phyloP scores from a whole-genome alignment of 2,888 invertebrate species.

The Drosophila macrospina region DNA sequence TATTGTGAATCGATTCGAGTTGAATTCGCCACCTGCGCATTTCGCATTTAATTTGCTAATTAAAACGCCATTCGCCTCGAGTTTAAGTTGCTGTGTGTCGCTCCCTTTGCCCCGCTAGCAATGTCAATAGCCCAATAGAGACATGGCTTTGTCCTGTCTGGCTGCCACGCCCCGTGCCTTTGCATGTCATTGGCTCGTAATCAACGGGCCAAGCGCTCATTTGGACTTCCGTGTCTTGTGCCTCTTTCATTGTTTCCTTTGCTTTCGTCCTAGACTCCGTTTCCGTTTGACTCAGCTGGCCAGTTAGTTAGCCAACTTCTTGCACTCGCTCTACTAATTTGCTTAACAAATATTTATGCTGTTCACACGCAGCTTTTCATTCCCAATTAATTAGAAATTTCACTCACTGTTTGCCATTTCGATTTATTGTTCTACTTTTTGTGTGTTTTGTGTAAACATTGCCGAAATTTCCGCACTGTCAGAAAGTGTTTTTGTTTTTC shows the following conservation, averaged over 20 bases:
- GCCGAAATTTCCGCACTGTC: slow-evolving; percentile 33
- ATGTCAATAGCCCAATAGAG: slow-evolving; percentile 54
- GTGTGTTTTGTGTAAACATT: slow-evolving; percentile 44
- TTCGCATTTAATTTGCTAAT: slow-evolving; percentile 72
- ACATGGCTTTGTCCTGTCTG: slow-evolving; percentile 11
- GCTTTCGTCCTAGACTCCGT: slow-evolving; percentile 22
- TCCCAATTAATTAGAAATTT: slow-evolving; percentile 69
- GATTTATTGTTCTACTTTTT: slow-evolving; percentile 12
- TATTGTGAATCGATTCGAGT: slow-evolving; percentile 42
- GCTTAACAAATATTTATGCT: slow-evolving; percentile 67
- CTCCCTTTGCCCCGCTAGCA: background rate
- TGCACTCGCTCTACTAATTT: slow-evolving; percentile 44
- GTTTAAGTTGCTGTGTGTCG: background rate
- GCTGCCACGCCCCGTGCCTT: slow-evolving; percentile 55
- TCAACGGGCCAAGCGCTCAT: slow-evolving; percentile 37
- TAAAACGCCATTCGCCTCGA: slow-evolving; percentile 41
- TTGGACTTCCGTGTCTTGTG: slow-evolving; percentile 39
- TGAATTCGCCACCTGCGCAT: slow-evolving; percentile 37
- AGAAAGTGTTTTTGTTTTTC: slow-evolving; percentile 46
- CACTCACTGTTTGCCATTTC: slow-evolving; percentile 38
- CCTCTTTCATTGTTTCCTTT: slow-evolving; percentile 10
- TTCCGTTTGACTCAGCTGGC: slow-evolving; percentile 43
- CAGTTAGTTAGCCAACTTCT: slow-evolving; percentile 4
- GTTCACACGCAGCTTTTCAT: slow-evolving; percentile 25
- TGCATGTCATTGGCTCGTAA: slow-evolving; percentile 69